Evolutionary conservation across 2,888 invertebrate genomes (phyloP), one percentile per base, ranked within the genome.

Genomic region (Alentia gelatinosa): DNA sequence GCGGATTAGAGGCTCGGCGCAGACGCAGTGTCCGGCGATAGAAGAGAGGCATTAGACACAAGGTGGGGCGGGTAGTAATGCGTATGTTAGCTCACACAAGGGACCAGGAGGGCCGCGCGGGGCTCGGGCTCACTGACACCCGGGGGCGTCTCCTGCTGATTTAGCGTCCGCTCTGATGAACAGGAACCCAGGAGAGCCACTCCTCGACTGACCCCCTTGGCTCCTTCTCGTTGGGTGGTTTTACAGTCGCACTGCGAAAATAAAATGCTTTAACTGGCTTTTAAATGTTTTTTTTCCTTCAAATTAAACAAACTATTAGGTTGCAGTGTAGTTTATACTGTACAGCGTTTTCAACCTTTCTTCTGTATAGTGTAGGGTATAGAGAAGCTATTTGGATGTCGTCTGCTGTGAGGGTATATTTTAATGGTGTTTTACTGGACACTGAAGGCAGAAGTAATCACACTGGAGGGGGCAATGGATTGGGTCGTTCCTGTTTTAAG

Each of bases 11-110:
- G 86, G 19, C 42, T 47, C 12, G 26, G 30, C 26, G 86, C 86
- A 40, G 26, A 47, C 86, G 86, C 50, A 33, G 15, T 86, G 42
- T 33, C 86, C 50, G 47, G 23, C 12, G 47, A 23, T 47, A 12
- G 42, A 19, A 4, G 12, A 4, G 40, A n/a, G 86, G 47, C 86
- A 86, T 86, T 86, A 86, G 86, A 30, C 33, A 23, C n/a, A 26
- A 50, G 47, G 47, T 33, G 12, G 19, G 26, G 35, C 26, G 23
- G 47, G 15, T 15, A 26, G 47, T 86, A 86, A 42, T 86, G 47
- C 19, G 83, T 83, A 83, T 83, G 83, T 83, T 83, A 83, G 83
- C 30, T n/a, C 42, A 35, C 83, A 83, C 83, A n/a, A 19, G 83
- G 83, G 83, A 83, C 39, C n/a, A 39, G 39, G n/a, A 42, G 23